A percentile compares a stretch with the other conserved stretches of the same genome.
Evolutionary conservation across 2,797 vertebrate species (phyloP).

Genomic region (Galago senegalensis): DNA sequence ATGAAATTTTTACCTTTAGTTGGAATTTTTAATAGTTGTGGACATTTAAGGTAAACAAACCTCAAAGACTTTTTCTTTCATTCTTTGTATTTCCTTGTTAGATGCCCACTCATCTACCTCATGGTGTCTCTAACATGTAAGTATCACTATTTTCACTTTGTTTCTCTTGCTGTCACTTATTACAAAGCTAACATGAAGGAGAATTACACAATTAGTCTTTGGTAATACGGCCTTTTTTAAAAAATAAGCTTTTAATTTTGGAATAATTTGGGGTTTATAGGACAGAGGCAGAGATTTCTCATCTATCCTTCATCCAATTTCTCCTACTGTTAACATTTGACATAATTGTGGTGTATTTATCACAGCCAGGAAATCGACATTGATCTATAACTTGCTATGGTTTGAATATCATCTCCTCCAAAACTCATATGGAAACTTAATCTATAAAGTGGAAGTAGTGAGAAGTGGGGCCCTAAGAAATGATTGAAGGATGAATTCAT

Average conservation of each 20-base stretch:
- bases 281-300: background rate
- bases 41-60: constrained; percentile 20
- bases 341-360: background rate
- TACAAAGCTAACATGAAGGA: background rate
- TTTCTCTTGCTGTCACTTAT: background rate
- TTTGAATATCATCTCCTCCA: background rate
- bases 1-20: constrained; percentile 23
- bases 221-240: background rate
- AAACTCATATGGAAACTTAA: background rate
- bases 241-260: constrained; percentile 10
- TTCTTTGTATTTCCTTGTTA: background rate
- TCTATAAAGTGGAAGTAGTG: background rate
- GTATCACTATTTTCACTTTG: background rate
- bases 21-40: constrained; percentile 27
- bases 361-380: background rate
- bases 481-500: background rate
- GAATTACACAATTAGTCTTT: constrained; percentile 2
- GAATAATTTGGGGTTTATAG: background rate
- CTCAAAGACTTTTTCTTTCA: background rate
- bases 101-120: background rate
- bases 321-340: constrained; percentile 15
- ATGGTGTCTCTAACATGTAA: background rate
- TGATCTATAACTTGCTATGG: background rate
- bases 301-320: background rate
- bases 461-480: background rate